Evolutionary conservation across 2,797 vertebrate genomes (phyloP).

Genomic region (Gambelia wislizenii): DNA sequence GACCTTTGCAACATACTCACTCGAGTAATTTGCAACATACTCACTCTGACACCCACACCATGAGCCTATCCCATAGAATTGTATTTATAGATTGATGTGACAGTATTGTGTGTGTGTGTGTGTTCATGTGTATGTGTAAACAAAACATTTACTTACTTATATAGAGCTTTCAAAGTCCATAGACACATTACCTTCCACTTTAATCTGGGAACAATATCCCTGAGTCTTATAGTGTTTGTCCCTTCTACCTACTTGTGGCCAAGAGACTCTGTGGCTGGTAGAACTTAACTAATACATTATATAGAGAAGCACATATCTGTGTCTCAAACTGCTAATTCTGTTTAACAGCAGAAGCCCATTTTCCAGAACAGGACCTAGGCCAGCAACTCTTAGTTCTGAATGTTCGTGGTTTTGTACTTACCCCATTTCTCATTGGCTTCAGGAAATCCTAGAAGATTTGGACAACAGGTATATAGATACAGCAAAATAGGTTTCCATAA

Average conservation of each 20-base stretch:
- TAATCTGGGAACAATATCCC: background rate
- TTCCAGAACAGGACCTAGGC: background rate
- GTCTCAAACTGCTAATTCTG: background rate
- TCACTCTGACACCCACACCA: too few species aligned
- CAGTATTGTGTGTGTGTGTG: background rate
- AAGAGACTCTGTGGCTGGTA: background rate
- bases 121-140: background rate
- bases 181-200: background rate
- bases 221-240: background rate
- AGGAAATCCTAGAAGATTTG: background rate
- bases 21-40: background rate
- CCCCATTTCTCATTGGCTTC: background rate
- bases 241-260: background rate
- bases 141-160: background rate
- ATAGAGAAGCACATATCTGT: background rate
- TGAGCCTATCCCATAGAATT: background rate
- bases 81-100: background rate
- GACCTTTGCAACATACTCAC: too few species aligned
- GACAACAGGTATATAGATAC: background rate
- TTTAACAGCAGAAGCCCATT: background rate
- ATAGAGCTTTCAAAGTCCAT: background rate
- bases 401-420: background rate
- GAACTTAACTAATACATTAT: background rate
- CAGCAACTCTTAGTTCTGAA: background rate
- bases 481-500: background rate